Conservation (phyloP, 1,140 invertebrate species). For the Leptinotarsa lineolata region DNA sequence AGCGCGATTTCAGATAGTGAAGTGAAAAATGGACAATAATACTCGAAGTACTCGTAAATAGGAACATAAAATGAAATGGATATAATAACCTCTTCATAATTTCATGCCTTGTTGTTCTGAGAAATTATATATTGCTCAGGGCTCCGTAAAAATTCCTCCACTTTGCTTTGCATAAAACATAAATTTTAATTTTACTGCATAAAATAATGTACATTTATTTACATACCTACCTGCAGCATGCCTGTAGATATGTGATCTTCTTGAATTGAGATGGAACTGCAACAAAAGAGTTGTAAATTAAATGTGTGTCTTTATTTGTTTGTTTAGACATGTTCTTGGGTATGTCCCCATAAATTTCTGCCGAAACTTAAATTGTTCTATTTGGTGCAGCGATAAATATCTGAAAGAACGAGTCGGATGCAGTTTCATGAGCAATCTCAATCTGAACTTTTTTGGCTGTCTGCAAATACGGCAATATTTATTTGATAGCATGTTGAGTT, state of each 20-base stretch:
- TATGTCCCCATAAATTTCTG: slow-evolving; percentile 2
- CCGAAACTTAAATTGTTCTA: not conserved
- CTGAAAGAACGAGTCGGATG: not conserved
- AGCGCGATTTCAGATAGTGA: too few relatives aligned
- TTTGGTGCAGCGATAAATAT: not conserved
- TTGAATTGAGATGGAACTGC: slow-evolving; percentile 1
- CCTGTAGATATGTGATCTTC: not conserved
- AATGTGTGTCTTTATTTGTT: slow-evolving; percentile 6
- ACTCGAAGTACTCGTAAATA: too few relatives aligned
- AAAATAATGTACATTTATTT: not conserved
- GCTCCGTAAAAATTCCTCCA: too few relatives aligned
- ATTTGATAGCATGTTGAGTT: not conserved
- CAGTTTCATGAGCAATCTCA: not conserved
- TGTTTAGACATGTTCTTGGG: slow-evolving; percentile 5
- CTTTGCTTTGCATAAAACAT: not conserved
- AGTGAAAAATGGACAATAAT: too few relatives aligned
- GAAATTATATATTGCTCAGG: too few relatives aligned
- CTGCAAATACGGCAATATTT: not conserved
- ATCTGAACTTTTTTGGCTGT: slow-evolving; percentile 1
- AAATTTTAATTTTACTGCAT: slow-evolving; percentile 3
- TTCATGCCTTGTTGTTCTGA: too few relatives aligned
- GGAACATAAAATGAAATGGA: too few relatives aligned
- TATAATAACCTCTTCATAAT: too few relatives aligned
- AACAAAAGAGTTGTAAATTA: slow-evolving; percentile 9
- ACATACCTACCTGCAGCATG: not conserved